Evolutionary conservation across 2,113 vertebrate genomes (phyloP), one percentile per base, ranked within the genome.

Genomic region (Scophthalmus maximus): DNA sequence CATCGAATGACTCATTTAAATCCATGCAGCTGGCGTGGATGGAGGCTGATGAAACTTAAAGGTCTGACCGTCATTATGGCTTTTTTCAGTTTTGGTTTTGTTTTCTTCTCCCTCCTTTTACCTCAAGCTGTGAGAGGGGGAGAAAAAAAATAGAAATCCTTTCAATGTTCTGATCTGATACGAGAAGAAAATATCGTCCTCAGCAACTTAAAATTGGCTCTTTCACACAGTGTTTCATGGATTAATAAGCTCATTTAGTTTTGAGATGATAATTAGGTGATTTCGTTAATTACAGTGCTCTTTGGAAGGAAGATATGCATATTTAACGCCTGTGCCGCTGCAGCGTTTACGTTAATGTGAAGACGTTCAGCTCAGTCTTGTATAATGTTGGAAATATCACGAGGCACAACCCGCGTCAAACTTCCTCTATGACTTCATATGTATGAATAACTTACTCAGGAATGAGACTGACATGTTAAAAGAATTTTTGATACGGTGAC

Each of bases 331-430:
- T 22, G 14, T 29, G 55, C 26, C 14, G 58, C 34, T 32, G 58
- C 32, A 34, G 51, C 25, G 12, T 57, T 49, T 26, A 23, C 22
- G 15, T 40, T 40, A 20, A 44, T n/a, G 12, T 44, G 2, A 44
- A n/a, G 42, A n/a, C 42, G 7, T 44, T 44, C 18, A 9, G 1
- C 30, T 34, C 12, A 20, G 38, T 18, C 2, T 46, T 4, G n/a
- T n/a, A n/a, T n/a, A n/a, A 18, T 8, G 25, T 18, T 55, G 23
- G 42, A 73, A 66, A 59, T 27, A 38, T 52, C 27, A 46, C 26
- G 0, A 56, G 53, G 25, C 5, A 5, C 50, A 18, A 29, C 14
- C 25, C 18, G n/a, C 18, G 17, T 18, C 17, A 18, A 17, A 44
- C 1, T 46, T 53, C 3, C 2, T 1, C 47, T 27, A 30, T 18